These are phyloP conservation scores for Tubulanus polymorphus DNA, from an alignment of 2,888 invertebrate species.

Conservation along the genomic window DNA sequence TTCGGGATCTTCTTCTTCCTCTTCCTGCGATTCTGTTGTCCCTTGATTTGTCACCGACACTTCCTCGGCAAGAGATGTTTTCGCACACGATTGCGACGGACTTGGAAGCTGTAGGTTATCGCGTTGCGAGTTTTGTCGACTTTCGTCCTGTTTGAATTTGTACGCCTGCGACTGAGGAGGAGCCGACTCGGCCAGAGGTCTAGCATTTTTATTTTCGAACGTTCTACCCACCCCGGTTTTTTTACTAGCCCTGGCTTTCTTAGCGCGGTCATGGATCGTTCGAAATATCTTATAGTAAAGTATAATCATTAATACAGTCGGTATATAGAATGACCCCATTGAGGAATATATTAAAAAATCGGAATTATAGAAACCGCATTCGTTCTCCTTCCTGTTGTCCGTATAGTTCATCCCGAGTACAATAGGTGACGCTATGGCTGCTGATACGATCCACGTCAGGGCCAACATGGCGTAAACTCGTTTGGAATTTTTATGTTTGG, in stretches of 20 bases:
- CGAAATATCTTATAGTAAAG: slow-evolving; percentile 96
- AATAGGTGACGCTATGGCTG: slow-evolving; percentile 93
- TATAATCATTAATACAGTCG: slow-evolving; percentile 96
- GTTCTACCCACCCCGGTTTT: background rate
- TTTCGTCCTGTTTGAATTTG: background rate
- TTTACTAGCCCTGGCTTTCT: slow-evolving; percentile 9
- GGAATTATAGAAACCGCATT: slow-evolving; percentile 95
- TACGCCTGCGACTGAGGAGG: slow-evolving; percentile 8
- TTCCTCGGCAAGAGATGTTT: background rate
- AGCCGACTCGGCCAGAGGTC: slow-evolving; percentile 6
- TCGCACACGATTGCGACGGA: background rate
- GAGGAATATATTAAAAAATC: slow-evolving; percentile 98
- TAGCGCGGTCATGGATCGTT: slow-evolving; percentile 60
- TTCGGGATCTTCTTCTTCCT: slow-evolving; percentile 34
- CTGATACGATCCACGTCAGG: slow-evolving; percentile 91
- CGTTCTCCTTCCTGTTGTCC: slow-evolving; percentile 74
- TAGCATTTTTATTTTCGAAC: background rate
- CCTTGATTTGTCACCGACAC: background rate
- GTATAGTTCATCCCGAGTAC: slow-evolving; percentile 94
- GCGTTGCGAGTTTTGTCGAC: background rate
- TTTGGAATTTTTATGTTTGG: slow-evolving; percentile 84
- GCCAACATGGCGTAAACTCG: slow-evolving; percentile 92
- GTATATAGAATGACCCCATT: slow-evolving; percentile 96
- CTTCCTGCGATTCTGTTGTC: slow-evolving; percentile 27
- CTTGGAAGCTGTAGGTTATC: background rate